Conservation (phyloP, 2,888 invertebrate species). For the Drosophila kuntzei region DNA sequence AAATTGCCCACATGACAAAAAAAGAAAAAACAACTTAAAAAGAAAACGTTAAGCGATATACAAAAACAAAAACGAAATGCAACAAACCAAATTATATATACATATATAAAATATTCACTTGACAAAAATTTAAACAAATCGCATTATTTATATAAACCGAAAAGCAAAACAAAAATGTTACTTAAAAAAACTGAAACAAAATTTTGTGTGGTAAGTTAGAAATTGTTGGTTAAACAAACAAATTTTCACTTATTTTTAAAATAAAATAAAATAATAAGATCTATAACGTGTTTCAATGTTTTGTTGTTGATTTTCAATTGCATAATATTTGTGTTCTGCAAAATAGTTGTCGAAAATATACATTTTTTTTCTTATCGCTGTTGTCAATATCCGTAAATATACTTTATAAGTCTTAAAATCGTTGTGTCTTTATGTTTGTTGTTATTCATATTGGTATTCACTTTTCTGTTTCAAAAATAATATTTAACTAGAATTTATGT, state of each 20-base stretch:
- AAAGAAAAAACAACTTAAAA: constrained; percentile 40
- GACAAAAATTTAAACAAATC: constrained; percentile 66
- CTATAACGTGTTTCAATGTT: constrained; percentile 55
- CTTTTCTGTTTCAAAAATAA: constrained; percentile 16
- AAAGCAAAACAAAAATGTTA: constrained; percentile 71
- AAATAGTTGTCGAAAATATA: constrained; percentile 58
- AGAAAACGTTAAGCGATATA: constrained; percentile 63
- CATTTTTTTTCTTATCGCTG: constrained; percentile 63
- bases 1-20: constrained; percentile 69
- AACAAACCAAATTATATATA: constrained; percentile 62
- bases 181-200: constrained; percentile 77
- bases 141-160: constrained; percentile 74
- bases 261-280: constrained; percentile 35
- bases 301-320: constrained; percentile 73
- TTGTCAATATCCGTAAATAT: constrained; percentile 55
- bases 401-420: constrained; percentile 32
- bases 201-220: constrained; percentile 86
- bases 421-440: constrained; percentile 44
- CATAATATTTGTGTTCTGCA: constrained; percentile 65
- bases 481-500: constrained; percentile 17
- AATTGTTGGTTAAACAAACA: constrained; percentile 76
- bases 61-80: constrained; percentile 43
- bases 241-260: constrained; percentile 45
- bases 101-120: constrained; percentile 70
- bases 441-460: constrained; percentile 27